Conservation (phyloP, 2,797 vertebrate genomes). For the Steatocranus sp. region DNA sequence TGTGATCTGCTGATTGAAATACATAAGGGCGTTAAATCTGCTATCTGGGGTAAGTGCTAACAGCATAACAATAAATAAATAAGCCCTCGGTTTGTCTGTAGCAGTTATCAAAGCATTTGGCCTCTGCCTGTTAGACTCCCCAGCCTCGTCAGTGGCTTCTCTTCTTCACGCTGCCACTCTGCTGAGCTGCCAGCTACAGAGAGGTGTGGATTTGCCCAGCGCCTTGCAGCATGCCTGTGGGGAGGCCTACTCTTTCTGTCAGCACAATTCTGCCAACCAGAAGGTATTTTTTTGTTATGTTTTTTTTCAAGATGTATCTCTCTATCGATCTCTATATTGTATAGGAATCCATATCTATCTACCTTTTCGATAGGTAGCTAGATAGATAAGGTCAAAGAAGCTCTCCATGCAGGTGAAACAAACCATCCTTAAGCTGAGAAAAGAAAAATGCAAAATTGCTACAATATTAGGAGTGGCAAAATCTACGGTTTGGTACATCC, state of each 20-base stretch:
- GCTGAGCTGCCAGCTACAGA: slow-evolving; percentile 84
- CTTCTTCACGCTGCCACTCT: slow-evolving; percentile 84
- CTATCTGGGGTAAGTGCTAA: slow-evolving; percentile 79
- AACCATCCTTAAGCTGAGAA: background rate
- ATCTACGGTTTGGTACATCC: background rate
- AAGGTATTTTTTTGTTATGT: slow-evolving; percentile 73
- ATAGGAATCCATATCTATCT: background rate
- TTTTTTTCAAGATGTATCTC: background rate
- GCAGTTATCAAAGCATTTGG: background rate
- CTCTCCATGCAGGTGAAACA: background rate
- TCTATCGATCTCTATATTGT: background rate
- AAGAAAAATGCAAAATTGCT: background rate
- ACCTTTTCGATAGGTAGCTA: background rate
- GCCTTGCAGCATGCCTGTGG: slow-evolving; percentile 87
- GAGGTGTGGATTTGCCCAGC: slow-evolving; percentile 83
- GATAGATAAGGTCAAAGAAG: background rate
- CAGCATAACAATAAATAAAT: too few relatives aligned
- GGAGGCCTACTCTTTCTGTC: slow-evolving; percentile 83
- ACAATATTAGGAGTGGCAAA: background rate
- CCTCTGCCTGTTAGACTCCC: slow-evolving; percentile 75
- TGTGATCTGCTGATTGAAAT: slow-evolving; percentile 85
- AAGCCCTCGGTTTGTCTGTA: background rate
- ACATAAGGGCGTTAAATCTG: slow-evolving; percentile 78
- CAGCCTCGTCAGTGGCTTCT: slow-evolving; percentile 79
- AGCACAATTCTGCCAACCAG: slow-evolving; percentile 78